Evolutionary conservation across 2,113 vertebrate species (phyloP), one percentile per base, ranked within the genome.

Genomic region (Python bivittatus): DNA sequence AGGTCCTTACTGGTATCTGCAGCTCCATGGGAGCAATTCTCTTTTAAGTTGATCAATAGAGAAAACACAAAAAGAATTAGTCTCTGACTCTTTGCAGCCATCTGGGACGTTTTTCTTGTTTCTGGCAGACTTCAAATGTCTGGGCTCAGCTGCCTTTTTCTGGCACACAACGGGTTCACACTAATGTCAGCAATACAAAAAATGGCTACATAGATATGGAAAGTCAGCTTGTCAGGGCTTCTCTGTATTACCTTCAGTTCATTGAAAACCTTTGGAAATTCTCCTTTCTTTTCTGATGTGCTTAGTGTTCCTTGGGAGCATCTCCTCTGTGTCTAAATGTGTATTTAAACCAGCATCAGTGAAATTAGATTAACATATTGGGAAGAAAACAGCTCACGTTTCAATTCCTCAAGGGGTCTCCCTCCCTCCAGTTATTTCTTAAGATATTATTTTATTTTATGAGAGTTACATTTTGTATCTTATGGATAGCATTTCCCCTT

Each of bases 341-440:
- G 61, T 54, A 22, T 85, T 93, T 93, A 88, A 95, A 93, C 64
- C 61, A 89, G n/a, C 88, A 93, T 94, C 93, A 95, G 91, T 94
- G 85, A 94, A 92, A 90, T 95, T 88, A 96, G 92, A 93, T 88
- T 87, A 93, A 88, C 79, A 3, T 84, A 42, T 86, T 91, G 61
- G 90, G 79, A 85, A 94, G 83, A 94, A 83, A 0, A 0, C 93
- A 79, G 15, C 83, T 94, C 57, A 44, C 88, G 61, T 90, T 95
- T 93, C 61, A 33, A 0, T 93, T 92, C 92, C 83, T 60, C 33
- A 88, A 94, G 91, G n/a, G 91, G 57, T 92, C 20, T 10, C 17
- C 89, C 17, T 44, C 68, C 48, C 15, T 27, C n/a, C 7, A 38
- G 13, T 58, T 56, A 56, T 85, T 15, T 91, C 48, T 88, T 92